These are phyloP conservation scores for Zaprionus obscuricornis DNA, from an alignment of 2,888 invertebrate genomes.

Conservation along the genomic window DNA sequence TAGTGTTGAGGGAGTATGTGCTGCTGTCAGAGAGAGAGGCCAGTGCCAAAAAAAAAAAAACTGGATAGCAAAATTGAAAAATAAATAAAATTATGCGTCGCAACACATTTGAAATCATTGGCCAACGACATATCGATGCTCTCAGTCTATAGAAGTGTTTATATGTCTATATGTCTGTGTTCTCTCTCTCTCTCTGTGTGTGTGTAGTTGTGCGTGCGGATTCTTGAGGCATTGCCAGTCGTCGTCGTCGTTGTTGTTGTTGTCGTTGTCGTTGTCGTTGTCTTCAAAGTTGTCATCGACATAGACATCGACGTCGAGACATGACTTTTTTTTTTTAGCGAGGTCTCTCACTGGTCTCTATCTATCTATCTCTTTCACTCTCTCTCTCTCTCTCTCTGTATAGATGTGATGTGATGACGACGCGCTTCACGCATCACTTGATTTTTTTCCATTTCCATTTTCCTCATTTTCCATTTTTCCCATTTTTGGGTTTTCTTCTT, in stretches of 20 bases:
- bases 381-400: too few relatives aligned
- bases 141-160: too few relatives aligned
- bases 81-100: slow-evolving; percentile 75
- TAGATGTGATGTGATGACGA: slow-evolving; percentile 21
- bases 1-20: too few relatives aligned
- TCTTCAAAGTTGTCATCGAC: slow-evolving; percentile 34
- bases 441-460: slow-evolving; percentile 18
- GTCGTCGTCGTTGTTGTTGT: slow-evolving; percentile 30
- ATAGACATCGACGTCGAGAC: slow-evolving; percentile 5
- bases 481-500: slow-evolving; percentile 27
- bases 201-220: not conserved
- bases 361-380: not conserved
- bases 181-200: not conserved
- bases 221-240: slow-evolving; percentile 23
- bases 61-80: slow-evolving; percentile 64
- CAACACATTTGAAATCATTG: slow-evolving; percentile 66
- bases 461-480: slow-evolving; percentile 6
- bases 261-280: slow-evolving; percentile 13
- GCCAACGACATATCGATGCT: slow-evolving; percentile 46
- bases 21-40: not conserved
- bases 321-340: not conserved
- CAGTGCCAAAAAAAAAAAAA: slow-evolving; percentile 5
- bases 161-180: too few relatives aligned
- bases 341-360: too few relatives aligned
- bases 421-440: slow-evolving; percentile 53